Evolutionary conservation across 1,140 invertebrate species (phyloP), one percentile per base, ranked within the genome.

Genomic region (Asobara japonica): DNA sequence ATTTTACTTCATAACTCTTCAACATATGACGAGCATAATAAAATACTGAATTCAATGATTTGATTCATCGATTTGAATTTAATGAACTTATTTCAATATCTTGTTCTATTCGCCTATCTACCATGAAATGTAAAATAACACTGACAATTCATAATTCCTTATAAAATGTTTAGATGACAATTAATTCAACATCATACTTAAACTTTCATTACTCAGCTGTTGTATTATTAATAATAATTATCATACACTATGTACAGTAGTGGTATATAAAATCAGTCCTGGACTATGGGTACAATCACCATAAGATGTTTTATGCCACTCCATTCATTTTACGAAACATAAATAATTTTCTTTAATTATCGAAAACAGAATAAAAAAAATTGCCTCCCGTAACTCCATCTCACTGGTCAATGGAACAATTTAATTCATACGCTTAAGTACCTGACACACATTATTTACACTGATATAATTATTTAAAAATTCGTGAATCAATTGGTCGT

Each of bases 181-280:
- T 25, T 18, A 56, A 18, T 25, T 13, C 18, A 56, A 56, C 20
- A 56, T 25, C 51, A 56, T 56, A 56, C 0, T 56, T 25, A 18
- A 25, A 56, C 22, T 0, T 7, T 25, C 20, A 10, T 22, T 56
- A 56, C 25, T 27, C 51, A 56, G 22, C 13, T 25, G 7, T 56
- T 25, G 22, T 56, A 27, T 20, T 56, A 18, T 56, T 56, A 56
- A 27, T 25, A 27, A 56, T 56, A 25, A 56, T 56, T 56, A 56
- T 56, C 3, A 56, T 56, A 56, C 51, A 56, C 0, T 56, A 56
- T 56, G 0, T 56, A 56, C 51, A 56, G 13, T 18, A 25, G 22
- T 56, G 51, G 25, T 56, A 56, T 56, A 56, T 56, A 56, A 56
- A 56, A 56, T 56, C 51, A 56, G 51, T 56, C 25, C 51, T 56